phyloP scores from a whole-genome alignment of 2,113 vertebrate species.

The Porphyrio hochstetteri region DNA sequence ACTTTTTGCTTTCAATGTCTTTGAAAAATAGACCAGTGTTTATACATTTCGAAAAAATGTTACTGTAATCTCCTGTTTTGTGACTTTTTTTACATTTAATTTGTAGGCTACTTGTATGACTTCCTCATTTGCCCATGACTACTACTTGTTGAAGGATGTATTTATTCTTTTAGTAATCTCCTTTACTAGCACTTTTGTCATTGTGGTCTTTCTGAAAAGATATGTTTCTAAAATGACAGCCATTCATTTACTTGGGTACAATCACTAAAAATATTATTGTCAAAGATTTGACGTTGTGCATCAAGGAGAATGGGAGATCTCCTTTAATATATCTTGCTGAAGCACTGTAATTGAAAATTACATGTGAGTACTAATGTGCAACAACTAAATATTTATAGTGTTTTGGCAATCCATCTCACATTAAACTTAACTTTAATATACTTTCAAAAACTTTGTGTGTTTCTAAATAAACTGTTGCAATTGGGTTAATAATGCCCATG shows the following conservation, averaged over 20 bases:
- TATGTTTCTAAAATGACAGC: not conserved
- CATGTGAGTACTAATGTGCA: not conserved
- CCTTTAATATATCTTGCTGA: not conserved
- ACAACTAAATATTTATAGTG: not conserved
- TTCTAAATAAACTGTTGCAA: not conserved
- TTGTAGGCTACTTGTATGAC: not conserved
- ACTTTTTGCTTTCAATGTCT: not conserved
- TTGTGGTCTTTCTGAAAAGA: not conserved
- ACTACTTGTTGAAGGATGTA: not conserved
- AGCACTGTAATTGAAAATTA: not conserved
- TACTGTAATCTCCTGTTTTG: not conserved
- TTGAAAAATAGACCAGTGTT: not conserved
- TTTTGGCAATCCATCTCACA: not conserved
- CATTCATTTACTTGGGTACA: not conserved
- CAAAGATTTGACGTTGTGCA: not conserved
- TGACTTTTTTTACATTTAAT: not conserved
- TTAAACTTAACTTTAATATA: not conserved
- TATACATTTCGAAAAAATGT: not conserved
- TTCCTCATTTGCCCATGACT: not conserved
- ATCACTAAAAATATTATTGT: not conserved
- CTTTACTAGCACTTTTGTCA: not conserved
- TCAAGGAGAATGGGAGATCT: not conserved
- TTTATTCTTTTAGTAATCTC: not conserved
- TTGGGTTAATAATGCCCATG: not conserved
- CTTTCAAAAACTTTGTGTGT: not conserved